Conservation (phyloP, 2,113 vertebrate genomes). For the Suncus etruscus region DNA sequence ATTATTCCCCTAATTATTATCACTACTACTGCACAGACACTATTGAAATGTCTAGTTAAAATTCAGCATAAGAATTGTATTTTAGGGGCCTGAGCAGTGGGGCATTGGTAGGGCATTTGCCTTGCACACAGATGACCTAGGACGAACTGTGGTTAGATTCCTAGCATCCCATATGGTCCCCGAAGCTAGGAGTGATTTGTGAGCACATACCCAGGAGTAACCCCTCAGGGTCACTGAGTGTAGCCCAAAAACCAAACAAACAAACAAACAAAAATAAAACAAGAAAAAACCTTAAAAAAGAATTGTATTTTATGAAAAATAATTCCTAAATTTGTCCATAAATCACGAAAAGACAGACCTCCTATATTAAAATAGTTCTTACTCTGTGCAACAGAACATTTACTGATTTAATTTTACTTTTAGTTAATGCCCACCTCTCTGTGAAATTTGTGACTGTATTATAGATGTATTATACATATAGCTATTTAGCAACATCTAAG, state of each 20-base stretch:
- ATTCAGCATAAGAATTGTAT: not conserved
- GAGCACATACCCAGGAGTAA: no score
- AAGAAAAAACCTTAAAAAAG: not conserved
- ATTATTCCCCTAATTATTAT: not conserved
- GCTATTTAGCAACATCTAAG: not conserved
- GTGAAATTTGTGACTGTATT: not conserved
- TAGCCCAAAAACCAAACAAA: no score
- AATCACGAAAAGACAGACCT: not conserved
- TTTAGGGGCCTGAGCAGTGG: not conserved
- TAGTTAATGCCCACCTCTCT: not conserved
- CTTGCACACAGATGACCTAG: no score
- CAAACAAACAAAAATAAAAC: no score
- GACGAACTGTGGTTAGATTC: no score
- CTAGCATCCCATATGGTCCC: no score
- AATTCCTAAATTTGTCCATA: not conserved
- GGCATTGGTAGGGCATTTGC: no score
- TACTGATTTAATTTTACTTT: not conserved
- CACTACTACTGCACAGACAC: not conserved
- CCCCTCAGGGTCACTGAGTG: no score
- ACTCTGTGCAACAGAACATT: not conserved
- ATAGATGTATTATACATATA: no score
- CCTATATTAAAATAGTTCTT: conserved; percentile 1
- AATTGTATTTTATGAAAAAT: not conserved
- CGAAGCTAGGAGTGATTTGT: no score
- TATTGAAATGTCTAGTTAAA: not conserved